Base-by-base conservation (phyloP, 2,797 vertebrate species). In the Kryptopterus vitreolus region DNA sequence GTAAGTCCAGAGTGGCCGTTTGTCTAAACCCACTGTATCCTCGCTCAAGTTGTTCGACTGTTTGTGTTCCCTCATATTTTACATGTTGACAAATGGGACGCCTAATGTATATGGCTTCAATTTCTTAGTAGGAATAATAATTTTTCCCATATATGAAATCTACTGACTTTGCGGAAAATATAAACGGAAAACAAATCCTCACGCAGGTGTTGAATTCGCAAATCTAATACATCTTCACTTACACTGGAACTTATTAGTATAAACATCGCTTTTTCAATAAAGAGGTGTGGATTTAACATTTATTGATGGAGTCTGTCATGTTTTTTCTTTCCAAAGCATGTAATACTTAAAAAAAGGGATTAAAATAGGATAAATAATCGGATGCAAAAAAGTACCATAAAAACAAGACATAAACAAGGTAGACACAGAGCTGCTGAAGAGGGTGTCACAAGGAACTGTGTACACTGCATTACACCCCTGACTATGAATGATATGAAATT, bases 1-100 rank as follows among this genome's bases (percentile, higher is more conserved):
- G 92, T 91, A 92, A 94, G 92, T 89, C 89, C n/a, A 4, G 48
- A 70, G 35, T 73, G 58, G 35, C 77, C 66, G 1, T 70, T 29
- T 16, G 5, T 6, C 35, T 26, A 48, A 6, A n/a, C 18, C 48
- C 18, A 20, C 24, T 15, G 43, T 66, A 38, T 31, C 20, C 38
- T 26, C 11, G 33, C 31, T 7, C 20, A 46, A 20, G 20, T 66
- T n/a, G 33, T 66, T n/a, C 3, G 35, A 43, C 9, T 26, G 20
- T 43, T 29, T 29, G 6, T 33, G 26, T 53, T 12, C 15, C 3
- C 13, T 12, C 1, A 52, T 3, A 2, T 70, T 70, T 48, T 68
- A 68, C 24, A 46, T 16, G 12, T 46, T n/a, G 20, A 65, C 33
- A 3, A 8, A 46, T 68, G 0, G 33, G n/a, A 38, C 35, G 33